These are phyloP conservation scores for Quadriops clusia DNA, from an alignment of 2,888 invertebrate species.

Conservation along the genomic window DNA sequence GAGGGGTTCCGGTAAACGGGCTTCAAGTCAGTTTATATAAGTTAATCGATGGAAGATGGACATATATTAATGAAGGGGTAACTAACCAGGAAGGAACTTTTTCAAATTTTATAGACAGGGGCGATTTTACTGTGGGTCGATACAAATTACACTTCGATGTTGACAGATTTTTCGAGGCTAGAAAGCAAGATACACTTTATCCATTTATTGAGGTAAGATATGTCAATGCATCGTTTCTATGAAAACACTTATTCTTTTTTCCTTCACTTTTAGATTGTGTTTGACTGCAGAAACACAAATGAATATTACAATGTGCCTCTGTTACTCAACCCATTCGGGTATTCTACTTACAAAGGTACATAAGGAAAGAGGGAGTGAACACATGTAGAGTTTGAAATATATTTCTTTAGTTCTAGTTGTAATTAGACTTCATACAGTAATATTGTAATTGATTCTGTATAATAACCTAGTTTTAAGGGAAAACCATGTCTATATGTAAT, in stretches of 20 bases:
- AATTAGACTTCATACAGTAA: no score
- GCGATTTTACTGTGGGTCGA: conserved; percentile 50
- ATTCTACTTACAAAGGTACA: conserved; percentile 64
- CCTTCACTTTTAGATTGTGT: conserved; percentile 47
- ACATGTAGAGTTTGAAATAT: no score
- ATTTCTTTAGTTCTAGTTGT: no score
- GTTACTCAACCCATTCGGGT: conserved; percentile 63
- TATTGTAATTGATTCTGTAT: no score
- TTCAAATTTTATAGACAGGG: conserved; percentile 46
- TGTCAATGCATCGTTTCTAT: neutral
- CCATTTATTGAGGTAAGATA: conserved; percentile 61
- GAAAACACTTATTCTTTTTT: conserved; percentile 9
- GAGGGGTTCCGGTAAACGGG: conserved; percentile 53
- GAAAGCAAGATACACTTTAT: conserved; percentile 53
- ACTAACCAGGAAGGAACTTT: conserved; percentile 59
- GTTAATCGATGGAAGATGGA: conserved; percentile 53
- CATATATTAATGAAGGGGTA: conserved; percentile 47
- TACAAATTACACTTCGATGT: conserved; percentile 68
- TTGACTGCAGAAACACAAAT: conserved; percentile 49
- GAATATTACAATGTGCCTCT: conserved; percentile 68
- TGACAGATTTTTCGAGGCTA: conserved; percentile 52
- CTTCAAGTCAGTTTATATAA: conserved; percentile 57
- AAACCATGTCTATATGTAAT: no score
- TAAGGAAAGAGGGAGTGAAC: conserved; percentile 33
- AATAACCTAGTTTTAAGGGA: no score